Conservation (phyloP, 2,797 vertebrate genomes). For the Cyclura pinguis region DNA sequence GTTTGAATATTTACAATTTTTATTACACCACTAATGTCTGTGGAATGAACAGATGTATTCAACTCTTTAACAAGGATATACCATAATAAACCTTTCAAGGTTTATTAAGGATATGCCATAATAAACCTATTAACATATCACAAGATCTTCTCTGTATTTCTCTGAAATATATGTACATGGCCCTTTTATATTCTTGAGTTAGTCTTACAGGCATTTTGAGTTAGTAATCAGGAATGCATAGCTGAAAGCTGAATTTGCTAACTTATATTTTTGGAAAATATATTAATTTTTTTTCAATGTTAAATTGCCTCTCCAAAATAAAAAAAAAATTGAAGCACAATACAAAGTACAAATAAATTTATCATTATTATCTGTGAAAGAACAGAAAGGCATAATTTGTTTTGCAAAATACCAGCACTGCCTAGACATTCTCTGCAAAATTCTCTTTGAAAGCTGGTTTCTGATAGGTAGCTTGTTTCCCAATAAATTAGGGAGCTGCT, state of each 20-base stretch:
- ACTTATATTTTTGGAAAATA: background rate
- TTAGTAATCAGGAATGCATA: background rate
- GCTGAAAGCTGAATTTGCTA: background rate
- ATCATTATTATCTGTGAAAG: background rate
- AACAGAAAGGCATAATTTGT: background rate
- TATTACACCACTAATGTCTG: background rate
- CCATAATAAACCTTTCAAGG: background rate
- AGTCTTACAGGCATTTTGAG: background rate
- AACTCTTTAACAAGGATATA: background rate
- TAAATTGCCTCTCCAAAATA: background rate
- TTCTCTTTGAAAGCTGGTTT: constrained; percentile 18
- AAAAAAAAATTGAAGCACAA: background rate
- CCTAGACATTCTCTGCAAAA: background rate
- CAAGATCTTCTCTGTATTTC: background rate
- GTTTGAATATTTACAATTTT: background rate
- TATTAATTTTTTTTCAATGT: background rate
- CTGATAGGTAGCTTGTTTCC: constrained; percentile 18
- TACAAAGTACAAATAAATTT: background rate
- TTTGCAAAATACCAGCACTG: background rate
- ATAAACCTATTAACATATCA: no score
- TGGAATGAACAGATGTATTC: background rate
- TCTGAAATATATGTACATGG: background rate
- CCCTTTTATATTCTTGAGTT: background rate
- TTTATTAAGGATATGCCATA: no score
- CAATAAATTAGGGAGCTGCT: constrained; percentile 17